phyloP scores from a whole-genome alignment of 1,140 invertebrate genomes.

The Euglossa dilemma region DNA sequence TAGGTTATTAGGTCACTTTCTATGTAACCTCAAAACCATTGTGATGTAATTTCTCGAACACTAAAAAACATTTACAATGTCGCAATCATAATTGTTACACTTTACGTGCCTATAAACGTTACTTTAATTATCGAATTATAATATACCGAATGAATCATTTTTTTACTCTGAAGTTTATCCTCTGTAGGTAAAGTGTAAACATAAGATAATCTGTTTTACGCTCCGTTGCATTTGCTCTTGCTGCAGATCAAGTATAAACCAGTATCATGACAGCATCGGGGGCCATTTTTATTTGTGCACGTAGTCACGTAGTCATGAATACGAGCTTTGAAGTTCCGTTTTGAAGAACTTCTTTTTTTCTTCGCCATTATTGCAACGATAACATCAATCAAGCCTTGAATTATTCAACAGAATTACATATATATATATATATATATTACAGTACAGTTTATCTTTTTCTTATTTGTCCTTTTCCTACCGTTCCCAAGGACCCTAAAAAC shows the following conservation, averaged over 20 bases:
- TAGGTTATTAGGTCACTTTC: neutral
- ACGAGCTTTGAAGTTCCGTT: neutral
- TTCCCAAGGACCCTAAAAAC: neutral
- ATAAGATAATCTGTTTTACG: neutral
- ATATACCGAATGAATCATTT: neutral
- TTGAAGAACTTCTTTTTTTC: neutral
- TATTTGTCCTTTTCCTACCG: neutral
- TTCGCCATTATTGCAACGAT: neutral
- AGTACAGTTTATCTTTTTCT: neutral
- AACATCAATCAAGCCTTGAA: slow-evolving; percentile 5
- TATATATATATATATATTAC: neutral
- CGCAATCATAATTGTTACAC: neutral
- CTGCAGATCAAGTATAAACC: neutral
- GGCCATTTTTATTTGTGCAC: slow-evolving; percentile 24
- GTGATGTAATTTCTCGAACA: neutral
- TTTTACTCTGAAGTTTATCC: neutral
- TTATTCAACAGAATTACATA: neutral
- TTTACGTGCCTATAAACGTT: neutral
- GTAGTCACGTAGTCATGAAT: slow-evolving; percentile 31
- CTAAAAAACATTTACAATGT: neutral
- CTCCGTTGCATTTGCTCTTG: neutral
- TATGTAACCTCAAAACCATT: neutral
- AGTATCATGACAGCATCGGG: neutral
- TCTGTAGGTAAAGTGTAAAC: neutral
- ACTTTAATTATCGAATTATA: neutral